A percentile compares a stretch with the other conserved stretches of the same genome.
phyloP scores from a whole-genome alignment of 2,888 invertebrate species.

The Phyto melanocephala region DNA sequence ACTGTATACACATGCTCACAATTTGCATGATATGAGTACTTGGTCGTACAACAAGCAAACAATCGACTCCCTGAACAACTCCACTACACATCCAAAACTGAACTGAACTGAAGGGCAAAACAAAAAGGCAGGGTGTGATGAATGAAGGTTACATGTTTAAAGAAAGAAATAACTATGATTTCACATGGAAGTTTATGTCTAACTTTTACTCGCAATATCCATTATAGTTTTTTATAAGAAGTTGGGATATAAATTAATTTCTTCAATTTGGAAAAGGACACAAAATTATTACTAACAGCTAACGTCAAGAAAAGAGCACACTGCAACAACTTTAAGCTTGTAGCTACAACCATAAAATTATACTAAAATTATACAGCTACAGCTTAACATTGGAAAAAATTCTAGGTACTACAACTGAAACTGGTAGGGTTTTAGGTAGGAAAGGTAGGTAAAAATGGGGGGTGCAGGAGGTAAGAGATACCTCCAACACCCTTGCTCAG shows the following conservation, averaged over 20 bases:
- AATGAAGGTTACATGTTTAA: background rate
- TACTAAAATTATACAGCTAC: no score
- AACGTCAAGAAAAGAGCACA: no score
- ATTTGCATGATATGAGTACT: conserved; percentile 22
- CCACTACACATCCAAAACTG: background rate
- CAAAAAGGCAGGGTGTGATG: background rate
- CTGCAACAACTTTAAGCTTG: no score
- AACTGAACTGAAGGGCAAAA: background rate
- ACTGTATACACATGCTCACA: no score
- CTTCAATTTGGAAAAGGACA: background rate
- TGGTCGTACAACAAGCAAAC: background rate
- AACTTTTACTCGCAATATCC: background rate
- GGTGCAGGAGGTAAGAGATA: no score
- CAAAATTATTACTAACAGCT: no score
- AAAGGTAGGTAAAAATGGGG: no score
- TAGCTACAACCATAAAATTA: no score
- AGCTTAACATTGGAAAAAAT: no score
- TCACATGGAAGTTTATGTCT: conserved; percentile 6
- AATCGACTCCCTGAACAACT: background rate
- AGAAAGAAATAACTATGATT: conserved; percentile 18
- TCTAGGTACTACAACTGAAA: no score
- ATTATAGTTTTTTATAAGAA: background rate
- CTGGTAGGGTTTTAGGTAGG: no score
- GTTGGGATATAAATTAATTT: background rate
- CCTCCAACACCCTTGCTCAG: no score